Conservation (phyloP, 1,140 invertebrate genomes). For the Aethina tumida region DNA sequence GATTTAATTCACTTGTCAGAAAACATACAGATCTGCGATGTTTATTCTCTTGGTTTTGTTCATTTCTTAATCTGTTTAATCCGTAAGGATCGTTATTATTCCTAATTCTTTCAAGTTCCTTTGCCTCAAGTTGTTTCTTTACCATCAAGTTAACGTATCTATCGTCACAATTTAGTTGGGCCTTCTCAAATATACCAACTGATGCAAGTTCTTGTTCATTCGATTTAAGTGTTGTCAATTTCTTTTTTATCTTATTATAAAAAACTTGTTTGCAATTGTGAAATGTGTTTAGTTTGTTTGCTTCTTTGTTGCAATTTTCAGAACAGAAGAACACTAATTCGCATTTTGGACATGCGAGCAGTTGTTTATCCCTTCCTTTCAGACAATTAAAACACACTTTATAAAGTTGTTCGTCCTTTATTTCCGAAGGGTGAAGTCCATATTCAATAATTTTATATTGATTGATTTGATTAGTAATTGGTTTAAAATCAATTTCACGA, state of each 20-base stretch:
- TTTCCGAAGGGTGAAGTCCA: slow-evolving; percentile 7
- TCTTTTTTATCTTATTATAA: slow-evolving; percentile 15
- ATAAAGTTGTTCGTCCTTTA: slow-evolving; percentile 14
- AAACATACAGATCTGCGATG: neutral
- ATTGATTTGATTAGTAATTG: too few species aligned
- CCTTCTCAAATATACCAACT: slow-evolving; percentile 2
- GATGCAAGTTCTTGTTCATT: neutral
- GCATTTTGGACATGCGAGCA: slow-evolving; percentile 24
- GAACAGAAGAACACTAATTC: slow-evolving; percentile 27
- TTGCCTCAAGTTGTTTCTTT: neutral
- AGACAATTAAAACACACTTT: slow-evolving; percentile 27
- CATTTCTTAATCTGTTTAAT: too few species aligned
- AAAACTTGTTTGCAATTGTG: slow-evolving; percentile 21
- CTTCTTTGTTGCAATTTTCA: slow-evolving; percentile 21
- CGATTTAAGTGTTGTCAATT: neutral
- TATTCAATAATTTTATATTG: slow-evolving; percentile 3
- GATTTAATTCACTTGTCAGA: too few species aligned
- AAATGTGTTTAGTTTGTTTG: slow-evolving; percentile 14
- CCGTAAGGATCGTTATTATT: slow-evolving; percentile 2
- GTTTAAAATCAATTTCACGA: too few species aligned
- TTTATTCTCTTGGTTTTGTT: neutral
- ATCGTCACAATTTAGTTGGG: neutral
- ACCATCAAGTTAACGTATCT: neutral
- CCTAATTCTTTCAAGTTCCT: slow-evolving; percentile 2
- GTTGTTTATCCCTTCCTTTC: slow-evolving; percentile 13